These are phyloP conservation scores for Phocoena phocoena DNA, from an alignment of 2,113 vertebrate species.

Conservation along the genomic window DNA sequence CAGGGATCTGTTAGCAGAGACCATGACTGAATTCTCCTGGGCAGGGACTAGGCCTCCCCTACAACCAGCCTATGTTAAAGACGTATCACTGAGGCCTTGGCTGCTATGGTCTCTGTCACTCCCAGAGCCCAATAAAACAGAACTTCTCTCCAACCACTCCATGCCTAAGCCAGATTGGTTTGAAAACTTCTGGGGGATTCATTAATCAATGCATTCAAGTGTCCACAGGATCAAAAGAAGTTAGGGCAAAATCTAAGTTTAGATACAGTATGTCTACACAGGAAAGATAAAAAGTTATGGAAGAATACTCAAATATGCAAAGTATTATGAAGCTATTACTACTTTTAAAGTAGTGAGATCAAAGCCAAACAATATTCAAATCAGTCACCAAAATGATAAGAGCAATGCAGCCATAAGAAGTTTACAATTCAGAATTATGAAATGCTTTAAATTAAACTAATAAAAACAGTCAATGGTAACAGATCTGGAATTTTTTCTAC, in stretches of 20 bases:
- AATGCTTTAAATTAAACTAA: neutral
- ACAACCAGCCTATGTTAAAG: neutral
- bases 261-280: neutral
- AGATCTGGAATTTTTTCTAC: neutral
- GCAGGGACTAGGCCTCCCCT: neutral
- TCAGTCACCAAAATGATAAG: neutral
- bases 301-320: neutral
- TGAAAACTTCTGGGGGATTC: neutral
- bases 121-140: neutral
- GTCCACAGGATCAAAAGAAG: slow-evolving; percentile 17
- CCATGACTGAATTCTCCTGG: neutral
- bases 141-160: neutral
- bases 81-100: neutral
- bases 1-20: neutral
- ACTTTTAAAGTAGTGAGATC: neutral
- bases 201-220: neutral
- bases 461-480: neutral
- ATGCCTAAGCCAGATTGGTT: neutral
- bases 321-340: neutral
- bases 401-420: neutral
- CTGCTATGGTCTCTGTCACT: neutral
- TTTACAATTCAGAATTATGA: neutral
- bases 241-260: slow-evolving; percentile 14
- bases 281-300: neutral
- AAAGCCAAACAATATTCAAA: neutral